Conservation (phyloP, 2,888 invertebrate species). For the Euplexia lucipara region DNA sequence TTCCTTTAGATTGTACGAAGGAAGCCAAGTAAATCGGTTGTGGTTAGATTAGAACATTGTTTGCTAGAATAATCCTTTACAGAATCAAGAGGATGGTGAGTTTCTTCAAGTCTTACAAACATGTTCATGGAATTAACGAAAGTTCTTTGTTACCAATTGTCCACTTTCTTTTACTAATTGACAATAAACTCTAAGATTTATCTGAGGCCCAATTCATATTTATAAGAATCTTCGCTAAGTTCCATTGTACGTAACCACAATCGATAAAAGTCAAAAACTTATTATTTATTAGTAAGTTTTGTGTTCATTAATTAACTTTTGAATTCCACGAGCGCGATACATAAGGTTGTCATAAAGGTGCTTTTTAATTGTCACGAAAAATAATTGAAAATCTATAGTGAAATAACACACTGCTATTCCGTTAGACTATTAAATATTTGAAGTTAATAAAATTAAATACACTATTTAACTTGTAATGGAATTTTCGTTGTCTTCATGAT, state of each 20-base stretch:
- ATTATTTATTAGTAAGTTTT: slow-evolving; percentile 50
- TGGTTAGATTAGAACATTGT: slow-evolving; percentile 80
- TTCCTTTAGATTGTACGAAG: slow-evolving; percentile 13
- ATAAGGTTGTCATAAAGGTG: slow-evolving; percentile 82
- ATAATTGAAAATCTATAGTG: neutral
- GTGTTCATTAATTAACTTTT: slow-evolving; percentile 39
- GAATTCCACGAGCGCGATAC: slow-evolving; percentile 56
- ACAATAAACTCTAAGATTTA: slow-evolving; percentile 22
- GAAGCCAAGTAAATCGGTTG: slow-evolving; percentile 68
- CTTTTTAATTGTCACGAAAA: slow-evolving; percentile 38
- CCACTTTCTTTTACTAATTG: slow-evolving; percentile 29
- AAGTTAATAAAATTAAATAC: slow-evolving; percentile 2
- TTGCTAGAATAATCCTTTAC: slow-evolving; percentile 87
- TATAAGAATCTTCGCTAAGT: slow-evolving; percentile 78
- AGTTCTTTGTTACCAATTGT: slow-evolving; percentile 68
- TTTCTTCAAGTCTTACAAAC: slow-evolving; percentile 82
- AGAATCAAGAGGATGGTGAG: slow-evolving; percentile 89
- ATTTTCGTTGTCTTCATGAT: slow-evolving; percentile 25
- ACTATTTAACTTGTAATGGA: slow-evolving; percentile 15
- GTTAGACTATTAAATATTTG: neutral
- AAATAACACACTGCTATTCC: too few relatives aligned
- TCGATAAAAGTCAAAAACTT: slow-evolving; percentile 60
- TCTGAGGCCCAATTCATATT: slow-evolving; percentile 29
- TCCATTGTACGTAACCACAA: slow-evolving; percentile 77
- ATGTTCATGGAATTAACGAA: slow-evolving; percentile 83